Conservation (phyloP, 2,888 invertebrate species). For the Cryptocephalus moraei region DNA sequence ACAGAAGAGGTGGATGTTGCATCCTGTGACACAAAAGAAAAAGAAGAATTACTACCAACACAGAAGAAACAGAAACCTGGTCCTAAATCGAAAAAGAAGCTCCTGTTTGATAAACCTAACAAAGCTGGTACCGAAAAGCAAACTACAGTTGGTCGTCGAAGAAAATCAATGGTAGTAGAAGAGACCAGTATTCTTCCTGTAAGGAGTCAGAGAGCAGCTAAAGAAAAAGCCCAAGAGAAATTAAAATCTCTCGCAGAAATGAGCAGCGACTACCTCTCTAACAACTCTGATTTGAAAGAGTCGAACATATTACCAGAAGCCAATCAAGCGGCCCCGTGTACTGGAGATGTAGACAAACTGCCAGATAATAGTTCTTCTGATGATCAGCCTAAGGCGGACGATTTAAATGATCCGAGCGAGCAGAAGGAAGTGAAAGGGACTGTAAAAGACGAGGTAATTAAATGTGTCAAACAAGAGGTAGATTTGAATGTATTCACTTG, state of each 20-base stretch:
- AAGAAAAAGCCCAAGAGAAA: slow-evolving; percentile 22
- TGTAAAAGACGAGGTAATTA: not conserved
- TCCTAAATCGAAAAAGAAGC: slow-evolving; percentile 9
- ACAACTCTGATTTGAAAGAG: not conserved
- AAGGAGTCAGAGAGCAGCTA: slow-evolving; percentile 23
- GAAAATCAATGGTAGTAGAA: not conserved
- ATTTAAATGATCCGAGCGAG: not conserved
- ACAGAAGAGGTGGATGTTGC: not conserved
- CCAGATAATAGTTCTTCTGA: not conserved
- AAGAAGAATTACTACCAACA: slow-evolving; percentile 1
- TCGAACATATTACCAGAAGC: not conserved
- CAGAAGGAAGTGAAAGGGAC: not conserved
- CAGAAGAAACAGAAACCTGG: slow-evolving; percentile 8
- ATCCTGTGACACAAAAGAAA: not conserved
- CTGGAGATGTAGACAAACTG: not conserved
- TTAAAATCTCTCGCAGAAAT: slow-evolving; percentile 18
- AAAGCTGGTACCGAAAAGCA: not conserved
- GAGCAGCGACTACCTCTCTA: not conserved
- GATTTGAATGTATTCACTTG: slow-evolving; percentile 29
- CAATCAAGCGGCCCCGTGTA: not conserved
- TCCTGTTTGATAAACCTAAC: not conserved
- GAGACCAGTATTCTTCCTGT: slow-evolving; percentile 8
- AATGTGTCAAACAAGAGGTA: slow-evolving; percentile 11
- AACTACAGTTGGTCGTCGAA: not conserved
- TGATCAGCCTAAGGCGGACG: slow-evolving; percentile 2